Evolutionary conservation across 2,113 vertebrate species (phyloP), one percentile per base, ranked within the genome.

Genomic region (Alligator sinensis): DNA sequence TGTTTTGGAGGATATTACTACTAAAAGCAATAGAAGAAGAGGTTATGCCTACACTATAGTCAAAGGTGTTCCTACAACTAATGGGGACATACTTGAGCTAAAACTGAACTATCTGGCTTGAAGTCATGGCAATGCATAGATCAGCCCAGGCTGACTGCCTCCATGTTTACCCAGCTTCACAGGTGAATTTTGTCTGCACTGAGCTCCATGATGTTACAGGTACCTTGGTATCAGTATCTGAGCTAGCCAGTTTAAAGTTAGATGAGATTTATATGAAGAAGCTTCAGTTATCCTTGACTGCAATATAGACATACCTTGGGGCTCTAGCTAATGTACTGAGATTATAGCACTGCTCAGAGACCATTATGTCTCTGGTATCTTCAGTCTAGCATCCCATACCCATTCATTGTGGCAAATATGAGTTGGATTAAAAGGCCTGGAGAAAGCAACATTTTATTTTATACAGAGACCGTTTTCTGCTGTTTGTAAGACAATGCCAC

Each of bases 341-440:
- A 77, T 61, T 92, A 76, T 93, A 91, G 92, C 74, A 54, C 28
- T 79, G 90, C 84, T 76, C 16, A 24, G 89, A 91, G 83, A 88
- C 58, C 25, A 9, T 25, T 68, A 79, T 1, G 3, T 30, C 5
- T 81, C 19, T 89, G 78, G 14, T 82, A 57, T 3, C 4, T 15
- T 10, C 8, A 12, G 14, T 47, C 14, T 30, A 11, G 27, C 76
- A 4, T 70, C 21, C 62, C 57, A 9, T 6, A 83, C 63, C 68
- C 34, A 55, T 72, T 91, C 75, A 60, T 5, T 85, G 17, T 22
- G 76, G 87, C 9, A 25, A 13, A 15, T 8, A 27, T 54, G 9
- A 75, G n/a, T 2, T 80, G 60, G 30, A 22, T 4, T 30, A 61
- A 19, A 21, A 79, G 34, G 30, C 34, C 60, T 2, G 8, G 9